These are phyloP conservation scores for Thera britannica DNA, from an alignment of 2,888 invertebrate species.

Conservation along the genomic window DNA sequence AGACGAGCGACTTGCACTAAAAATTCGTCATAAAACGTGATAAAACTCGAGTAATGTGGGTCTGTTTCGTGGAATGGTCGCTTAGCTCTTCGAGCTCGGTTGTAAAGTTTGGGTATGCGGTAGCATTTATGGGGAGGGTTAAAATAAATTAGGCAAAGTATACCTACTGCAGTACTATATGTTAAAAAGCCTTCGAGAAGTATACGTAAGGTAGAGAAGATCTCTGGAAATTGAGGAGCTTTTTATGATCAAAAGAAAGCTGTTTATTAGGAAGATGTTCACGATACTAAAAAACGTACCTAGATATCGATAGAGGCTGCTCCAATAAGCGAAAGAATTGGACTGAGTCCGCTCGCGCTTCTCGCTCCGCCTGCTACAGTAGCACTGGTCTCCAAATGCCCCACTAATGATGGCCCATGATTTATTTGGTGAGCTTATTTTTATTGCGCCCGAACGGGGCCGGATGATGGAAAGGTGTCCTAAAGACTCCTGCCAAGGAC, in stretches of 20 bases:
- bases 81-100: background rate
- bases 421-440: conserved; percentile 76
- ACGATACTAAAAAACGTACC: too few species aligned
- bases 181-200: too few species aligned
- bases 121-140: too few species aligned
- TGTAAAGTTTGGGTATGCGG: background rate
- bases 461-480: conserved; percentile 61
- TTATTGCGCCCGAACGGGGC: conserved; percentile 67
- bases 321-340: too few species aligned
- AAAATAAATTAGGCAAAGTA: too few species aligned
- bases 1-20: conserved; percentile 15
- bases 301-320: too few species aligned
- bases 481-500: conserved; percentile 18
- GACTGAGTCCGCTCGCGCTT: conserved; percentile 12
- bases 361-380: conserved; percentile 39
- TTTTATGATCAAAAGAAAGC: too few species aligned
- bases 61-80: conserved; percentile 2
- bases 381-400: conserved; percentile 46
- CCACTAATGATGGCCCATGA: conserved; percentile 80
- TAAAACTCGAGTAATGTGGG: background rate
- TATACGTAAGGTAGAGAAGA: too few species aligned
- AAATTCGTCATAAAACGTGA: conserved; percentile 1
- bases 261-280: too few species aligned
- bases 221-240: too few species aligned
- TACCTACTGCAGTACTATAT: too few species aligned